Evolutionary conservation across 1,140 invertebrate species (phyloP).

Genomic region (Hormaphis cornu): DNA sequence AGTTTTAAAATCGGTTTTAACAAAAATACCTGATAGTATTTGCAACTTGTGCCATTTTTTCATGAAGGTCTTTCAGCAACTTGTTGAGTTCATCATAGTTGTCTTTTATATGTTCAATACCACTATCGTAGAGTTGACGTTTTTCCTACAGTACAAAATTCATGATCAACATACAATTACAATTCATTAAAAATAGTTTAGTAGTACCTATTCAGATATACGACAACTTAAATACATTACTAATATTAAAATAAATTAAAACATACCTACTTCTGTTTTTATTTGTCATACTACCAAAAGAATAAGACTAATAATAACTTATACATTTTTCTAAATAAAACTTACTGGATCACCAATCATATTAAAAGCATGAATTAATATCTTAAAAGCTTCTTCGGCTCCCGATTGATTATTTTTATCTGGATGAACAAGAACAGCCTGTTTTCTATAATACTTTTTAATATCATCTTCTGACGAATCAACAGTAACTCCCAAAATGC

Average conservation of each 20-base stretch:
- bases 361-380: slow-evolving; percentile 86
- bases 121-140: slow-evolving; percentile 62
- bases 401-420: slow-evolving; percentile 90
- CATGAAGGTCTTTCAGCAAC: slow-evolving; percentile 72
- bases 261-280: too few species aligned
- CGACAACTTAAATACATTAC: too few species aligned
- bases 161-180: too few species aligned
- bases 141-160: slow-evolving; percentile 54
- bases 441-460: slow-evolving; percentile 80
- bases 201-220: not conserved
- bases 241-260: too few species aligned
- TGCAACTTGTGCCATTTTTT: slow-evolving; percentile 86
- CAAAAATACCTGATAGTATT: slow-evolving; percentile 62
- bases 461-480: slow-evolving; percentile 86
- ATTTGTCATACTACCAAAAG: too few species aligned
- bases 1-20: not conserved
- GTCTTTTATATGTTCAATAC: slow-evolving; percentile 67
- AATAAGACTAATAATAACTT: too few species aligned
- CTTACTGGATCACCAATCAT: slow-evolving; percentile 82
- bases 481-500: slow-evolving; percentile 75
- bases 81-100: slow-evolving; percentile 74
- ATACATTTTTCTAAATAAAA: too few species aligned
- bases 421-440: slow-evolving; percentile 88
- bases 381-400: slow-evolving; percentile 92
- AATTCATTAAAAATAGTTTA: not conserved